Evolutionary conservation across 1,140 invertebrate species (phyloP), one percentile per base, ranked within the genome.

Genomic region (Cherax quadricarinatus): DNA sequence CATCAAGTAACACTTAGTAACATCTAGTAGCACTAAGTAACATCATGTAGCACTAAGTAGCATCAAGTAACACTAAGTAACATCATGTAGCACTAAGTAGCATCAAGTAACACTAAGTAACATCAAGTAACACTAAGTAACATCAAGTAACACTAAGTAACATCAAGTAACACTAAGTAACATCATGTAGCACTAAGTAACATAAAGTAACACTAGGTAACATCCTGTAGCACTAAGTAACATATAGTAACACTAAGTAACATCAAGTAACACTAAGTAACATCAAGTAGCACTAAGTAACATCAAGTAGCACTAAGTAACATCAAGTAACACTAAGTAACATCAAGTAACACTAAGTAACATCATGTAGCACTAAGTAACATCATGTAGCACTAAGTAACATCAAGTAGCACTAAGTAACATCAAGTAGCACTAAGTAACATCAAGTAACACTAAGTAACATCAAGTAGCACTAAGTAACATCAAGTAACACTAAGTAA

Each of bases 231-330:
- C 62, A 14, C 16, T 66, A 66, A 66, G 6, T 57, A 57, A 57
- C 14, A 57, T 14, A 3, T 21, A 5, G 18, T 5, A 18, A 4
- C 62, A 14, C 1, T 66, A 66, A 66, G 62, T 66, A 18, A 66
- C 1, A 66, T 66, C 62, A 16, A 66, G 18, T 5, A 5, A 16
- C 21, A 66, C 14, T 1, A 66, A 14, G 14, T n/a, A 21, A 16
- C 21, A 66, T 66, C 12, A 21, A 21, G 14, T 21, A 66, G 14
- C 14, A 66, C 14, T 21, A 66, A 66, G 62, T 66, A 66, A 94
- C 93, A 30, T 41, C 90, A 73, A 49, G 84, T 62, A 48, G 12
- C 85, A n/a, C n/a, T n/a, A n/a, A 66, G 62, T 14, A 66, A 66
- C 62, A 94, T 89, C 53, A 57, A 12, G 53, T 4, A 57, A 12